A percentile compares a stretch with the other conserved stretches of the same genome.
These are phyloP conservation scores for Agrotis exclamationis DNA, from an alignment of 2,888 invertebrate genomes.

Conservation along the genomic window DNA sequence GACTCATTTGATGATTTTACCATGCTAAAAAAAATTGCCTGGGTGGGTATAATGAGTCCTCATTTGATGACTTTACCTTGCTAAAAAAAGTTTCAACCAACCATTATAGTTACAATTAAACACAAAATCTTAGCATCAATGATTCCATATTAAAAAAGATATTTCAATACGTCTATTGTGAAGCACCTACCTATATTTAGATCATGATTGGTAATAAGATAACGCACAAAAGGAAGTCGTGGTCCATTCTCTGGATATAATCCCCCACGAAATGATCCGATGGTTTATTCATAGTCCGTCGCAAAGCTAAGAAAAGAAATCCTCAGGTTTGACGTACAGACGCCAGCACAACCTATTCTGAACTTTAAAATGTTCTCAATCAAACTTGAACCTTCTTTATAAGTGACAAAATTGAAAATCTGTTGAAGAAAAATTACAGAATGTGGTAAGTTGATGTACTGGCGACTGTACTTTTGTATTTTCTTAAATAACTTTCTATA, in stretches of 20 bases:
- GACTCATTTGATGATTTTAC: no score
- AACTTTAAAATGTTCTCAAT: no score
- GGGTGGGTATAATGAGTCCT: no score
- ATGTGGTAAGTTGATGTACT: no score
- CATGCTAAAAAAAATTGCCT: no score
- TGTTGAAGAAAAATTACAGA: no score
- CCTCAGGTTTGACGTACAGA: slow-evolving; percentile 13
- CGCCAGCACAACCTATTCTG: background rate
- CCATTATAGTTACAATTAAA: background rate
- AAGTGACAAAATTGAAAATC: no score
- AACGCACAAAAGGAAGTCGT: slow-evolving; percentile 29
- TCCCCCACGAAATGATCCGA: slow-evolving; percentile 29
- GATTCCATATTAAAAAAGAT: background rate
- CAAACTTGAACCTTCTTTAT: no score
- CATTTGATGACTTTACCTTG: no score
- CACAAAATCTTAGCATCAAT: background rate
- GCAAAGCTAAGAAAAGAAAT: slow-evolving; percentile 35
- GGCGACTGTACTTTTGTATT: slow-evolving; percentile 4
- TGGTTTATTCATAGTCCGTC: slow-evolving; percentile 48
- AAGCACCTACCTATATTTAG: background rate
- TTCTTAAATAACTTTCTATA: slow-evolving; percentile 26
- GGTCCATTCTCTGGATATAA: slow-evolving; percentile 39
- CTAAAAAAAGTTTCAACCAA: no score
- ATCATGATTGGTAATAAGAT: slow-evolving; percentile 37
- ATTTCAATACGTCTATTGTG: background rate